Base-by-base conservation (phyloP, 2,888 invertebrate genomes). In the Steinernema hermaphroditum region DNA sequence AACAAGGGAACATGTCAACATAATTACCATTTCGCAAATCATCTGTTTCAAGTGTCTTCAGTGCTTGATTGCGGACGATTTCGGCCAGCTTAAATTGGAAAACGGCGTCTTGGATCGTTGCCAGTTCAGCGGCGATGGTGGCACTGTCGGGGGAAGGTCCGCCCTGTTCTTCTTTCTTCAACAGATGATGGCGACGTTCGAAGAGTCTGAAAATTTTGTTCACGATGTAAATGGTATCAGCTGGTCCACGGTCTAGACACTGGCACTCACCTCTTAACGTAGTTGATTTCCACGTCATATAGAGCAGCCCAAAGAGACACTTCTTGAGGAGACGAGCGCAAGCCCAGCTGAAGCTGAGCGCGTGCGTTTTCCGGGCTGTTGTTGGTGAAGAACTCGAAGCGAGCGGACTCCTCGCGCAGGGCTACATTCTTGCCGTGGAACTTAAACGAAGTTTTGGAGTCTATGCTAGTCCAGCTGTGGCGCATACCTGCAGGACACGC, bases 341-440 rank as follows among this genome's bases (percentile, higher is more conserved):
- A 87, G 0, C 92, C 94, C 83, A 92, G 91, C 54, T 93, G 89
- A 22, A 94, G 88, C 76, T 92, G 90, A 75, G 89, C 90, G 77
- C 92, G 90, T 0, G 93, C 93, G 80, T 90, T 91, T 27, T 91
- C 90, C 14, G 91, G 85, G 78, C 92, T 91, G 41, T 90, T 89
- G 76, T 90, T 90, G 76, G 91, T 91, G 81, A 92, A 90, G 71
- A 91, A 90, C 87, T 93, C 92, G 91, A 91, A 93, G 80, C 91
- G 90, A 12, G 93, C 92, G 0, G 93, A 93, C 78, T 92, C 88
- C 73, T 91, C 90, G 93, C 94, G 94, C 76, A 92, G 89, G 79
- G 85, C 72, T 14, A 92, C 91, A 80, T 91, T 91, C 70, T 92
- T 91, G 16, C 91, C 91, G 86, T 93, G 92, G 8, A 91, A 69